Evolutionary conservation across 2,888 invertebrate genomes (phyloP), one percentile per base, ranked within the genome.

Genomic region (Tyria jacobaeae): DNA sequence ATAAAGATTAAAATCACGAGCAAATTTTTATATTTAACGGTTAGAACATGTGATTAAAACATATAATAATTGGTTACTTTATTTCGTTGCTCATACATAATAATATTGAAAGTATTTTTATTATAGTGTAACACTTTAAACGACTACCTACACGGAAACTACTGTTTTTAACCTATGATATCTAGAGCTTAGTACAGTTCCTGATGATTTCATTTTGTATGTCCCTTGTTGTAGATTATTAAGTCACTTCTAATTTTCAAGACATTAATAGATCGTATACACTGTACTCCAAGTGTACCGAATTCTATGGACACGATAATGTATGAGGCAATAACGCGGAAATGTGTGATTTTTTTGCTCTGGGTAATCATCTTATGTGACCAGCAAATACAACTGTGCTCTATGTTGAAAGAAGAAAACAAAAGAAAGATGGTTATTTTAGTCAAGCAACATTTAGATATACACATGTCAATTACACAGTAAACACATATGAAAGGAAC

Each of bases 1-100:
- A 35, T 4, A 35, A 51, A 51, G 51, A 35, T 51, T 21, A 51
- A 21, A 44, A 51, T 35, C 35, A 6, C 24, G 15, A 51, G 14
- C 35, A 51, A 35, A 9, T 24, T 35, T 3, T 24, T 15, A 51
- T 35, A 35, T 35, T 35, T 7, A 10, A 51, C 34, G n/a, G n/a
- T 35, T 35, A 10, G 21, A 44, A 44, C 12, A 21, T 44, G 44
- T 44, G 44, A 21, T 14, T 51, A 51, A 51, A n/a, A n/a, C n/a
- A n/a, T 51, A 35, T 35, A 24, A 44, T 12, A 12, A 12, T 44
- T 21, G 44, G 44, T 12, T 21, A 44, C 1, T 44, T 44, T 44
- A 12, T 44, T 21, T 4, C 21, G 4, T 44, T 44, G 21, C 41
- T 44, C 44, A 4, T n/a, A n/a, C n/a, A n/a, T n/a, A n/a, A n/a